Conservation (phyloP, 1,140 invertebrate species). For the Drosophila insularis region DNA sequence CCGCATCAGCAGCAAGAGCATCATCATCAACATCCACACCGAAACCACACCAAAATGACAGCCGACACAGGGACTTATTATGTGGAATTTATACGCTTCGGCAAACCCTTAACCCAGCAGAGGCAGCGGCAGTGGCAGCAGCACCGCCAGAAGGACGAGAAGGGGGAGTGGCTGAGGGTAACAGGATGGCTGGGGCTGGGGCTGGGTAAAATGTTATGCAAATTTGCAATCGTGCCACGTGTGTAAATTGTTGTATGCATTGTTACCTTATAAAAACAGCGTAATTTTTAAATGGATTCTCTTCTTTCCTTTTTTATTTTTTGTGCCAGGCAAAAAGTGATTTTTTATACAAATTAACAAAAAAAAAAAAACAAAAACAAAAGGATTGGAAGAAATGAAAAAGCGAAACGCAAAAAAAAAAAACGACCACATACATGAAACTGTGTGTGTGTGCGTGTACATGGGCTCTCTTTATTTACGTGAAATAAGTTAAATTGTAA, state of each 20-base stretch:
- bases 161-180: constrained; percentile 25
- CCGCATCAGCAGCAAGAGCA: constrained; percentile 18
- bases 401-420: constrained; percentile 8
- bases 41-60: constrained; percentile 54
- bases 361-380: constrained; percentile 40
- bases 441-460: constrained; percentile 22
- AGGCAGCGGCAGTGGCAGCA: background rate
- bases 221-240: constrained; percentile 73
- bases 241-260: constrained; percentile 80
- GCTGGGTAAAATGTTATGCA: constrained; percentile 73
- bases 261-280: constrained; percentile 79
- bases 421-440: constrained; percentile 9
- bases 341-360: constrained; percentile 80
- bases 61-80: constrained; percentile 63
- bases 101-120: constrained; percentile 34
- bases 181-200: constrained; percentile 16
- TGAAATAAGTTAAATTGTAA: constrained; percentile 30
- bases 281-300: constrained; percentile 79
- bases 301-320: constrained; percentile 14
- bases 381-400: background rate
- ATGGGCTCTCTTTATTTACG: constrained; percentile 52
- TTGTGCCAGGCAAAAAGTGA: constrained; percentile 64
- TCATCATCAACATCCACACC: constrained; percentile 42
- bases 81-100: constrained; percentile 75
- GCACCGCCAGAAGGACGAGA: background rate